Conservation (phyloP, 2,888 invertebrate genomes). For the Cremastobaeus sp. region DNA sequence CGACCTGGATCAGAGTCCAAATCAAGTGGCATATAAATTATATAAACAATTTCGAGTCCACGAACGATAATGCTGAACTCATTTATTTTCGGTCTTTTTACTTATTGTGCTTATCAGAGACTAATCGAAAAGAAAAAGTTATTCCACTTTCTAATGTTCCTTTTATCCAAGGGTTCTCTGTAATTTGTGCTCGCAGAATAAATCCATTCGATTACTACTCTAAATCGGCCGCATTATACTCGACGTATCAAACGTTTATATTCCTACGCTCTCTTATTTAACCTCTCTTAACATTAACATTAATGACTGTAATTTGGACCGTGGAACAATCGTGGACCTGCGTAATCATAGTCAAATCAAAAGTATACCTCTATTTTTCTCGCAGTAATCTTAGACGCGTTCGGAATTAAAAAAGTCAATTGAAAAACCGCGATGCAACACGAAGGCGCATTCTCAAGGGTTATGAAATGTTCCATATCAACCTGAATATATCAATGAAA, state of each 20-base stretch:
- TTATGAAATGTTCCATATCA: too few relatives aligned
- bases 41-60: too few relatives aligned
- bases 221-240: constrained; percentile 33
- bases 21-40: too few relatives aligned
- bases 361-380: constrained; percentile 19
- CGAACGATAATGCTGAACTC: too few relatives aligned
- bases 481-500: too few relatives aligned
- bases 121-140: constrained; percentile 17
- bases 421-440: neutral
- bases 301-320: constrained; percentile 52
- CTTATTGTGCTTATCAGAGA: constrained; percentile 4
- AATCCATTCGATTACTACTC: constrained; percentile 28
- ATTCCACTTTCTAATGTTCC: constrained; percentile 33
- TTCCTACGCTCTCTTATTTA: constrained; percentile 57
- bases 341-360: constrained; percentile 28
- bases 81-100: neutral
- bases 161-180: constrained; percentile 5
- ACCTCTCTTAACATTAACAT: constrained; percentile 48
- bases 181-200: constrained; percentile 29
- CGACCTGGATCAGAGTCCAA: too few relatives aligned
- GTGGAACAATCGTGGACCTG: constrained; percentile 39
- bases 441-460: neutral
- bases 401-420: constrained; percentile 9
- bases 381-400: constrained; percentile 12
- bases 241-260: constrained; percentile 40